phyloP scores from a whole-genome alignment of 2,113 vertebrate species.

The Poecile atricapillus region DNA sequence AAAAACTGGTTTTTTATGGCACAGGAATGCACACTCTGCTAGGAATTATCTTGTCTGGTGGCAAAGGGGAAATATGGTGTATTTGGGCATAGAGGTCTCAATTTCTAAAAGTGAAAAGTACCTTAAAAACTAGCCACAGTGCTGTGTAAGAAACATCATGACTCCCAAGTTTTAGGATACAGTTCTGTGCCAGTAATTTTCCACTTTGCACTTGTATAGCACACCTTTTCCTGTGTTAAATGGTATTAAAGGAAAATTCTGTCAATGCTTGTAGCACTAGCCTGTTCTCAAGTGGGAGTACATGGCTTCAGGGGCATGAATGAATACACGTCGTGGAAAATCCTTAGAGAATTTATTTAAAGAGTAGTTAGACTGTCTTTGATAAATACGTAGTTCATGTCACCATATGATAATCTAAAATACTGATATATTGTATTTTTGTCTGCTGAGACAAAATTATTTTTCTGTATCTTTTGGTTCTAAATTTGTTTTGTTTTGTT shows the following conservation, averaged over 20 bases:
- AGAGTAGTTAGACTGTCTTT: neutral
- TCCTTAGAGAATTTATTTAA: neutral
- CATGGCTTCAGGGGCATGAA: neutral
- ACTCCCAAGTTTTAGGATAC: neutral
- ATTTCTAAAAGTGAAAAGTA: neutral
- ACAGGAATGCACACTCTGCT: neutral
- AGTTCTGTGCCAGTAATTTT: neutral
- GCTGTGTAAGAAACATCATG: neutral
- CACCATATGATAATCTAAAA: neutral
- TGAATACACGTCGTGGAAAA: neutral
- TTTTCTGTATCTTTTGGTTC: neutral
- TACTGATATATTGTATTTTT: neutral
- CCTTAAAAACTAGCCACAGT: neutral
- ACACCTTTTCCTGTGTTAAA: neutral
- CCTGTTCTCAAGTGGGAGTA: neutral
- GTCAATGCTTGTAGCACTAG: neutral
- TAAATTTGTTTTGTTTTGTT: neutral
- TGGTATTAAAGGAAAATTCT: neutral
- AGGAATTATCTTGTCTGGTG: rapidly evolving
- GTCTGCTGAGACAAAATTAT: neutral
- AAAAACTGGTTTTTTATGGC: neutral
- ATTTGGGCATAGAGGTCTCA: neutral
- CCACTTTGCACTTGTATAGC: neutral
- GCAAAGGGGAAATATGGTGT: neutral
- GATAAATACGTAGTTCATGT: neutral